Percentiles rank a stretch among this genome's conserved stretches.
Evolutionary conservation across 2,113 vertebrate species (phyloP).

Genomic region (Actenoides lindsayi): DNA sequence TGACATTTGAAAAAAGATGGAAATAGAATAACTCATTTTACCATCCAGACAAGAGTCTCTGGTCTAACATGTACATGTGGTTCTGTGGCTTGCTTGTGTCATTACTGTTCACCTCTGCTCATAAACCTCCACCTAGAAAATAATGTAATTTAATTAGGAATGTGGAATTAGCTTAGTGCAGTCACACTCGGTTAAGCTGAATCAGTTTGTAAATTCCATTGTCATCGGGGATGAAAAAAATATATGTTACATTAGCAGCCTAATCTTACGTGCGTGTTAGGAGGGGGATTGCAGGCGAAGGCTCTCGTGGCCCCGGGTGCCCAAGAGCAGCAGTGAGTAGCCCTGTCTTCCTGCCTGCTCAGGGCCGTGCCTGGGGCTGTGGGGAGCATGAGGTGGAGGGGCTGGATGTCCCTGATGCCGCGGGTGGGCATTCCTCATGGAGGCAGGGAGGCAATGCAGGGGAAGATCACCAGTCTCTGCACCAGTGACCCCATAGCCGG

Average conservation of each 20-base stretch:
- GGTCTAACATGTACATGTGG: not conserved
- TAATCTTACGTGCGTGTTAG: not conserved
- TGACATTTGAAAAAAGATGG: not conserved
- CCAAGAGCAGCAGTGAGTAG: not conserved
- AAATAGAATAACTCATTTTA: not conserved
- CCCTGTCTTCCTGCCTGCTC: not conserved
- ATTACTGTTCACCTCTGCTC: constrained; percentile 36
- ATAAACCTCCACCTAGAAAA: constrained; percentile 52
- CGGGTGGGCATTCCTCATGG: not conserved
- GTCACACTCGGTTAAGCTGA: constrained; percentile 28
- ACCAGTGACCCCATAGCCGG: not conserved
- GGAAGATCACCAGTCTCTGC: not conserved
- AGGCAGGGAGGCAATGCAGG: too few relatives aligned
- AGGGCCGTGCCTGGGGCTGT: not conserved
- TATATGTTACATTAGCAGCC: not conserved
- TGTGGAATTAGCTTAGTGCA: constrained; percentile 19
- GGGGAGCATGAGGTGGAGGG: not conserved
- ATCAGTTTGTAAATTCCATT: constrained; percentile 46
- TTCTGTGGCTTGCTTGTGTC: not conserved
- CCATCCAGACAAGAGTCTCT: not conserved
- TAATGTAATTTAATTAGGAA: constrained; percentile 66
- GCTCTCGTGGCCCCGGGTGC: accelerated
- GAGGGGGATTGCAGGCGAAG: not conserved
- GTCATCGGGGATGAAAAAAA: not conserved
- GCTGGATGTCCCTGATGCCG: accelerated